A percentile compares a stretch with the other conserved stretches of the same genome.
These are phyloP conservation scores for Elymnias hypermnestra DNA, from an alignment of 1,140 invertebrate species.

Conservation along the genomic window DNA sequence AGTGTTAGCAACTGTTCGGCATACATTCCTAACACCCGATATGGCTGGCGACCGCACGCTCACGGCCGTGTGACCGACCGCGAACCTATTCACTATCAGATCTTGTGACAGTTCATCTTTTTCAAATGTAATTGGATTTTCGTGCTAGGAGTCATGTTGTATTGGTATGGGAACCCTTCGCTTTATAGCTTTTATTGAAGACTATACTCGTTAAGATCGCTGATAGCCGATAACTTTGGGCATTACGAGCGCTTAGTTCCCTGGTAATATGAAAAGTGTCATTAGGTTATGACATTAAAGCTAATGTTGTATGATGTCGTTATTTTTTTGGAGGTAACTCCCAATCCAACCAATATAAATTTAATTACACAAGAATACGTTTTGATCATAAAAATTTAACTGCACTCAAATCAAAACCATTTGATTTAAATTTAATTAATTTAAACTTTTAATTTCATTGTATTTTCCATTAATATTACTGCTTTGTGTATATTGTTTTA, in stretches of 20 bases:
- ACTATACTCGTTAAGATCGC: neutral
- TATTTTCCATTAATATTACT: too few relatives aligned
- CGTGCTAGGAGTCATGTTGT: slow-evolving; percentile 11
- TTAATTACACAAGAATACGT: too few relatives aligned
- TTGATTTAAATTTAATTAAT: too few relatives aligned
- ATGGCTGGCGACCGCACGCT: slow-evolving; percentile 49
- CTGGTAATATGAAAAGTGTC: neutral
- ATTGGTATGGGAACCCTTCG: slow-evolving; percentile 11
- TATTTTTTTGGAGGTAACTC: too few relatives aligned
- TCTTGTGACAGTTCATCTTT: slow-evolving; percentile 23
- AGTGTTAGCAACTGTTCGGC: slow-evolving; percentile 30
- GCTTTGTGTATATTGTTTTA: too few relatives aligned
- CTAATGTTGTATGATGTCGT: too few relatives aligned
- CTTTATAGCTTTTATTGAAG: slow-evolving; percentile 7
- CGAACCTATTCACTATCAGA: slow-evolving; percentile 50
- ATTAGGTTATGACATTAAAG: neutral
- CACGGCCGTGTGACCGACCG: slow-evolving; percentile 42
- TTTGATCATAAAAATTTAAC: too few relatives aligned
- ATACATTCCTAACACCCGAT: slow-evolving; percentile 61
- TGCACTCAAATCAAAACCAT: too few relatives aligned
- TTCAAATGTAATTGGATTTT: slow-evolving; percentile 24
- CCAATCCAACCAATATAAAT: too few relatives aligned
- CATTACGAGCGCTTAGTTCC: neutral
- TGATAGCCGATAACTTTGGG: neutral
- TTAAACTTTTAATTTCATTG: too few relatives aligned